Base-by-base conservation (phyloP, 2,113 vertebrate genomes). In the Azemiops feae region DNA sequence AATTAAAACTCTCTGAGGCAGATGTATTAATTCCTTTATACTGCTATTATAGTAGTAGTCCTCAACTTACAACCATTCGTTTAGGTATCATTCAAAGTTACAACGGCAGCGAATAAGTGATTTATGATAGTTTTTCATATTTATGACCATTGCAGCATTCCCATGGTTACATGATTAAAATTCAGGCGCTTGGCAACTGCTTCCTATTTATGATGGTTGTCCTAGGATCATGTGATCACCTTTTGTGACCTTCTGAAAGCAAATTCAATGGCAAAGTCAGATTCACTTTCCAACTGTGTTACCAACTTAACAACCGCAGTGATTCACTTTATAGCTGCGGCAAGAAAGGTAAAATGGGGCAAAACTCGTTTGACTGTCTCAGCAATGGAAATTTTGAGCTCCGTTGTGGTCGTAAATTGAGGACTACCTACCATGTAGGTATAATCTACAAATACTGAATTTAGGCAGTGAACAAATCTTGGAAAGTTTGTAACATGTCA, bases 1-100 rank as follows among this genome's bases (percentile, higher is more conserved):
- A 45, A 95, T 97, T 95, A 97, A 97, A 96, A 96, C 96, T 92
- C 23, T 54, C 89, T 90, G 89, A 90, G 74, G 25, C 91, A 87
- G 92, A 94, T 94, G 91, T 74, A 57, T 92, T 43, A 92, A 52
- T 52, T 30, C 88, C 45, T 95, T 95, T 89, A 81, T 81, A 81
- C n/a, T 90, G n/a, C 58, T 94, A 34, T 16, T 53, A 18, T 60
- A 20, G 4, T n/a, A 34, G 39, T 90, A 52, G 30, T 69, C 64
- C 64, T 69, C 30, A n/a, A 69, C 4, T n/a, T n/a, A 34, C 16
- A 69, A 69, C 30, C 14, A 69, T 69, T n/a, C 0, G 4, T 64
- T 34, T 34, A 69, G 64, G 64, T 5, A 34, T 5, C 5, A 34
- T 69, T 34, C 64, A 69, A 69, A 69, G 64, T 69, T 69, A 69